Evolutionary conservation across 2,888 invertebrate species (phyloP).

Genomic region (Frankliniella intonsa): DNA sequence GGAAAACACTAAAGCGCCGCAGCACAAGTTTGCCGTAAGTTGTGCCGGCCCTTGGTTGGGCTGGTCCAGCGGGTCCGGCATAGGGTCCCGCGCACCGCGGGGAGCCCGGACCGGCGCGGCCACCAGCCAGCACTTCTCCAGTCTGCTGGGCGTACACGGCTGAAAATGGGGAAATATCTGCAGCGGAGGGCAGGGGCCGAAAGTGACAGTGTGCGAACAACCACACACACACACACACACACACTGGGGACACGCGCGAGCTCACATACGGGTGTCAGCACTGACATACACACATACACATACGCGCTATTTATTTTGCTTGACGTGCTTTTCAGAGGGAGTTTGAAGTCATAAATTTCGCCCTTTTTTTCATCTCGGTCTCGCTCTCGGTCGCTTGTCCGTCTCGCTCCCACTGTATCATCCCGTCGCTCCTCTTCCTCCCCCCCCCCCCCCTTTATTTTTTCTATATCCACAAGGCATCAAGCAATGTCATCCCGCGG

Average conservation of each 20-base stretch:
- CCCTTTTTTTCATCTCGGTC: constrained; percentile 4
- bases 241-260: not conserved
- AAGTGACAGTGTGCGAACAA: constrained; percentile 20
- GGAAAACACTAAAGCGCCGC: constrained; percentile 1
- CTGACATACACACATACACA: not conserved
- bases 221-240: not conserved
- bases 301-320: constrained; percentile 18
- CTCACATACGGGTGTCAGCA: not conserved
- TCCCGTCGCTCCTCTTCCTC: constrained; percentile 32
- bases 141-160: not conserved
- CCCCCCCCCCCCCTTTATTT: constrained; percentile 38
- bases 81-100: no score
- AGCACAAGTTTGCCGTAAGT: constrained; percentile 8
- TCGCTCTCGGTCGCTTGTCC: constrained; percentile 23
- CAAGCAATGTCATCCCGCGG: constrained; percentile 31
- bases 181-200: not conserved
- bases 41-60: not conserved
- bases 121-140: not conserved
- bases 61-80: no score
- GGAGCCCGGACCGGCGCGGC: no score
- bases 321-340: constrained; percentile 26
- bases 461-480: constrained; percentile 24
- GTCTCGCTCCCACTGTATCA: constrained; percentile 32
- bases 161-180: constrained; percentile 3
- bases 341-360: constrained; percentile 14